Percentiles rank a stretch among this genome's conserved stretches.
Evolutionary conservation across 2,888 invertebrate species (phyloP).

Genomic region (Drosophila neonasuta): DNA sequence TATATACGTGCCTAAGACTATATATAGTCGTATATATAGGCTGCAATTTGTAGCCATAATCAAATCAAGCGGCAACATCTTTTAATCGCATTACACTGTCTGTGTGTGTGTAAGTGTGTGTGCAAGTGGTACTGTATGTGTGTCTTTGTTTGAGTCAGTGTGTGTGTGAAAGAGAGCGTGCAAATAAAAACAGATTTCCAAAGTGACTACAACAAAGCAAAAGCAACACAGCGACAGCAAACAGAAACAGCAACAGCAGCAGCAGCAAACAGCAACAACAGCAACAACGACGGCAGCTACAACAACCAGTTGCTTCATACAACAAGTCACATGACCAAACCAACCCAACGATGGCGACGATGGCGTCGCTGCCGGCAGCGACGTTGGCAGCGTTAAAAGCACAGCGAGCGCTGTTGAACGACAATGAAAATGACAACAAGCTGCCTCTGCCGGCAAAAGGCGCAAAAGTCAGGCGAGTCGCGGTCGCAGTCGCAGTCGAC

Average conservation of each 20-base stretch:
- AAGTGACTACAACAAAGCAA: constrained; percentile 67
- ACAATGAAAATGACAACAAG: constrained; percentile 57
- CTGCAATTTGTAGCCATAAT: constrained; percentile 51
- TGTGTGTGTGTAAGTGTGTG: constrained; percentile 17
- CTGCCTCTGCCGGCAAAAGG: constrained; percentile 16
- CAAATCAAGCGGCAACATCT: constrained; percentile 63
- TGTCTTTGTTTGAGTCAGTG: constrained; percentile 10
- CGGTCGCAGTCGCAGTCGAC: constrained; percentile 8
- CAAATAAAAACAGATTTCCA: constrained; percentile 76
- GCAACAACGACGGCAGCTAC: constrained; percentile 25
- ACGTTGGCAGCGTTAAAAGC: constrained; percentile 9
- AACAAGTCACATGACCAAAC: constrained; percentile 77
- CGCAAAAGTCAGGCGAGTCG: constrained; percentile 29
- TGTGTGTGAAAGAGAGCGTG: constrained; percentile 68
- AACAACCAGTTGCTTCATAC: constrained; percentile 76
- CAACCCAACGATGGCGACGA: constrained; percentile 66
- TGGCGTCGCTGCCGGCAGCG: constrained; percentile 44
- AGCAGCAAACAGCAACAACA: constrained; percentile 21
- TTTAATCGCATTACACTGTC: constrained; percentile 66
- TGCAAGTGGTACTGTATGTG: constrained; percentile 3
- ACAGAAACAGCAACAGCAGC: constrained; percentile 27
- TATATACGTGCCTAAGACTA: constrained; percentile 1
- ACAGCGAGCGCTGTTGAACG: constrained; percentile 26
- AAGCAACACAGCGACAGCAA: constrained; percentile 23
- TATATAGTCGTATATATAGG: constrained; percentile 25